Evolutionary conservation across 2,888 invertebrate genomes (phyloP).

Genomic region (Lampropteryx suffumata): DNA sequence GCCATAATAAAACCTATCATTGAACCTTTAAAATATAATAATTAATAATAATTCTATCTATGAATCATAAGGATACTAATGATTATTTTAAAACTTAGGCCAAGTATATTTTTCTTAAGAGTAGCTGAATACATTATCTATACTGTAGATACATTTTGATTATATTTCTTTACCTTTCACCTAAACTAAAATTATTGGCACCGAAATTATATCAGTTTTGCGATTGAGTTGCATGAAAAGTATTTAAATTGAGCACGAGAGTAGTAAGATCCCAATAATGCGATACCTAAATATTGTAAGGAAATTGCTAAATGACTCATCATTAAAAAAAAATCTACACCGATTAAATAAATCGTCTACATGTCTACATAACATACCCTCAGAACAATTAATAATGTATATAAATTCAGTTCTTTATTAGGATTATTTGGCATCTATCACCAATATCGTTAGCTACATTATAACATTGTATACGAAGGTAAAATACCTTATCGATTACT

Average conservation of each 20-base stretch:
- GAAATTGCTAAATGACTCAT: conserved; percentile 47
- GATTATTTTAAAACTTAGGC: conserved; percentile 76
- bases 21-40: conserved; percentile 30
- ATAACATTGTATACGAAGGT: conserved; percentile 79
- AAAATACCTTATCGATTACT: conserved; percentile 73
- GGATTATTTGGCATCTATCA: conserved; percentile 83
- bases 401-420: conserved; percentile 83
- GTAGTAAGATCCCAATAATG: conserved; percentile 32
- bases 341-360: conserved; percentile 73
- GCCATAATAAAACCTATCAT: conserved; percentile 39
- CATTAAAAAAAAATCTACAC: conserved; percentile 47
- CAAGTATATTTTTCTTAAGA: conserved; percentile 60
- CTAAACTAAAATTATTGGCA: conserved; percentile 77
- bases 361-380: conserved; percentile 76
- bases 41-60: conserved; percentile 40
- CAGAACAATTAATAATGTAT: conserved; percentile 81
- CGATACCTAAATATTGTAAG: conserved; percentile 37
- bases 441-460: conserved; percentile 75
- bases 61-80: conserved; percentile 49
- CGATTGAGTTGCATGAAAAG: conserved; percentile 46
- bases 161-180: conserved; percentile 55
- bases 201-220: conserved; percentile 68
- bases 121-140: conserved; percentile 54
- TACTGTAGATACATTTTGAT: conserved; percentile 48
- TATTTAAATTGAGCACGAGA: conserved; percentile 55